These are phyloP conservation scores for Trypoxylon attenuatum DNA, from an alignment of 2,888 invertebrate genomes.

Conservation along the genomic window DNA sequence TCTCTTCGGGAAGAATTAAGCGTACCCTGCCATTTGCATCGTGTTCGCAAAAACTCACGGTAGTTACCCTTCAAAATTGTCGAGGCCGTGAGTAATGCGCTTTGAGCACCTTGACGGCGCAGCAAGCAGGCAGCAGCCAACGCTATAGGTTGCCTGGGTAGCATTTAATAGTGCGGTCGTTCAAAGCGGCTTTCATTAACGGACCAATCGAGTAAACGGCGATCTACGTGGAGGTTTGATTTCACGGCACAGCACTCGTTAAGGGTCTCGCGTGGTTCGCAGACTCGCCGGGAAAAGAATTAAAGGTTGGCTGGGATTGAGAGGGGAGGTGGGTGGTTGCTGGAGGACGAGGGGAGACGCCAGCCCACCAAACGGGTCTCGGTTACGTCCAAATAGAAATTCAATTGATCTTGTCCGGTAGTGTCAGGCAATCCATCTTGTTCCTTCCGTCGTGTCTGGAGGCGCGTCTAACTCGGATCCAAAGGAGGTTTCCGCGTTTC, in stretches of 20 bases:
- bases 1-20: conserved; percentile 42
- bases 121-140: too few relatives aligned
- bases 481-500: conserved; percentile 66
- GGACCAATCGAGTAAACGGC: too few relatives aligned
- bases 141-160: too few relatives aligned
- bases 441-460: conserved; percentile 73
- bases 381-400: conserved; percentile 75
- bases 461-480: conserved; percentile 56
- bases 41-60: conserved; percentile 29
- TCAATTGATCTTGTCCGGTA: conserved; percentile 78
- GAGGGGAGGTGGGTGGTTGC: conserved; percentile 3
- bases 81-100: conserved; percentile 21
- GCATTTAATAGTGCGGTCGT: too few relatives aligned
- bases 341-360: conserved; percentile 2
- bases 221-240: too few relatives aligned
- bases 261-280: too few relatives aligned
- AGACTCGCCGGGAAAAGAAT: conserved; percentile 15
- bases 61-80: conserved; percentile 34
- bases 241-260: too few relatives aligned
- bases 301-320: neutral
- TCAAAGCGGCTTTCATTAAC: too few relatives aligned
- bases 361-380: conserved; percentile 39
- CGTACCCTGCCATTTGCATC: conserved; percentile 51
- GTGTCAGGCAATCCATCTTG: conserved; percentile 76
- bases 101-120: too few relatives aligned